Evolutionary conservation across 2,888 invertebrate genomes (phyloP).

Genomic region (Ceratothoa steindachneri): DNA sequence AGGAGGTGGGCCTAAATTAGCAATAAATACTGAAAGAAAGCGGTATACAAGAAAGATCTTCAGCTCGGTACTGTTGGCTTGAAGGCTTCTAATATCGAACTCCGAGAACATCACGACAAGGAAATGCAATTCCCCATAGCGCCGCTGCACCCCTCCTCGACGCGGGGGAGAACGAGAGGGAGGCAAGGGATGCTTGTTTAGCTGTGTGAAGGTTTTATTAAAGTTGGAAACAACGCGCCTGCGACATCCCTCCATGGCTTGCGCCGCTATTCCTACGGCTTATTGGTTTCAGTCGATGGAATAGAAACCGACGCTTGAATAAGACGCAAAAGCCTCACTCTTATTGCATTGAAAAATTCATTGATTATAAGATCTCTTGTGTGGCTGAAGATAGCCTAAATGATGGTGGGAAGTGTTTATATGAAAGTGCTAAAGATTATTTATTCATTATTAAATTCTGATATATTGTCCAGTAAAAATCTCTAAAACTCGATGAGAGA

Average conservation of each 20-base stretch:
- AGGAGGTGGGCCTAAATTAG: conserved; percentile 5
- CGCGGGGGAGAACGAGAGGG: neutral
- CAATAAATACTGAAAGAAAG: conserved; percentile 5
- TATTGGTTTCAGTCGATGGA: neutral
- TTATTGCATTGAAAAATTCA: too few relatives aligned
- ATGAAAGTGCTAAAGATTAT: too few relatives aligned
- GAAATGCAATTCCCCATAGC: neutral
- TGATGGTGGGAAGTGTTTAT: too few relatives aligned
- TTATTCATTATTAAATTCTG: too few relatives aligned
- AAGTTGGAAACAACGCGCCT: neutral
- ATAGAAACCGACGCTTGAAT: neutral
- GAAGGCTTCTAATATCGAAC: neutral
- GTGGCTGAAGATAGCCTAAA: too few relatives aligned
- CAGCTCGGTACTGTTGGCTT: neutral
- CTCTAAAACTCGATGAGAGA: too few relatives aligned
- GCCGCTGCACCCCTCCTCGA: neutral
- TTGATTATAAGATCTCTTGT: too few relatives aligned
- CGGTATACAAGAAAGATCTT: conserved; percentile 1
- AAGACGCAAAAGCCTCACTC: neutral
- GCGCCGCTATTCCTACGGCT: neutral
- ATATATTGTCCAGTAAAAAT: too few relatives aligned
- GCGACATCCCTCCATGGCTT: too few relatives aligned
- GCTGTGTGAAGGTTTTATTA: neutral
- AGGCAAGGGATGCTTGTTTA: too few relatives aligned
- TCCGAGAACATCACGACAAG: neutral